Conservation (phyloP, 2,888 invertebrate genomes). For the Ditula angustiorana region DNA sequence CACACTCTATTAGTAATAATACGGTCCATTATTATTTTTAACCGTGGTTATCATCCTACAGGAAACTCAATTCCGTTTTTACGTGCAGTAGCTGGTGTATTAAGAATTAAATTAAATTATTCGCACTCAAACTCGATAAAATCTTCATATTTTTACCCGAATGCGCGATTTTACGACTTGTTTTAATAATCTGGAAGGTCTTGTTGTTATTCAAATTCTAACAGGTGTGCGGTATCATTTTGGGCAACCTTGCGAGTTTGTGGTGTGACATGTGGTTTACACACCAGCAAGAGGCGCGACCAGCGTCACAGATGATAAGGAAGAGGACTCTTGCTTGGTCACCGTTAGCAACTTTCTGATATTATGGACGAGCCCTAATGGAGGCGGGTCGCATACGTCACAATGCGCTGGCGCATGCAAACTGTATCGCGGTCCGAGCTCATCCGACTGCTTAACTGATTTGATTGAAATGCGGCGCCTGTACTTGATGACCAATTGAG, state of each 20-base stretch:
- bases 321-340: neutral
- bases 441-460: conserved; percentile 14
- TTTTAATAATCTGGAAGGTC: too few species aligned
- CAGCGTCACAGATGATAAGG: neutral
- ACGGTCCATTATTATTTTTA: neutral
- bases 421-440: conserved; percentile 4
- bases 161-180: too few species aligned
- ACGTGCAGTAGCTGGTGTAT: neutral
- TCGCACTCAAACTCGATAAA: too few species aligned
- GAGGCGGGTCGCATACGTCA: conserved; percentile 67
- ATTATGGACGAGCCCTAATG: conserved; percentile 42
- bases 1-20: too few species aligned
- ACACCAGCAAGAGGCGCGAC: neutral
- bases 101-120: neutral
- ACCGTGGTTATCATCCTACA: neutral
- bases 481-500: conserved; percentile 16
- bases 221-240: neutral
- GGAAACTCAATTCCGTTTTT: conserved; percentile 5
- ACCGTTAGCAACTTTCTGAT: conserved; percentile 6
- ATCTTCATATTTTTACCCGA: too few species aligned
- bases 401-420: conserved; percentile 33
- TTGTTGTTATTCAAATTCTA: neutral
- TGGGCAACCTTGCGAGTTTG: conserved; percentile 43
- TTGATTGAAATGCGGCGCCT: conserved; percentile 35
- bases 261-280: conserved; percentile 27